Evolutionary conservation across 2,888 invertebrate genomes (phyloP), one percentile per base, ranked within the genome.

Genomic region (Trachelus iudaicus): DNA sequence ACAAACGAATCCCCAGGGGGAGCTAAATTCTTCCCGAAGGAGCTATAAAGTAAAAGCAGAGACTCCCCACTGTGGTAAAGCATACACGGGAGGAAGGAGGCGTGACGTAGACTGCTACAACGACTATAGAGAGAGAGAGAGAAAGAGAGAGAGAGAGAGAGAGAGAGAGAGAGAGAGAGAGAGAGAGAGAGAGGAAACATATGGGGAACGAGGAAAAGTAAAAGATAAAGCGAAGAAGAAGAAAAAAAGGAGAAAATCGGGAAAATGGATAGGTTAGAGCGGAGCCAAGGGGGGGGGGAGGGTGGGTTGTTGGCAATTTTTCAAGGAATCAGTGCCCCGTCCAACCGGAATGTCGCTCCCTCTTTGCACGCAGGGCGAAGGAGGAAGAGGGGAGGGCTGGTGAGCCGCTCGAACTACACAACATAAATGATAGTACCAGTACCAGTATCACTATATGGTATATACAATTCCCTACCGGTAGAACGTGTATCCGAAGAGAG

Each of bases 281-380:
- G 33, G 31, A 68, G 34, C 77, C 23, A 30, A 15, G 56, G 11
- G 37, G 35, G 11, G 37, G 35, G 56, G 4, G 37, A 56, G 73
- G 73, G 78, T 76, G 81, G 82, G 81, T 87, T 86, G 87, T 88
- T 89, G 89, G 89, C 89, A 88, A 88, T 87, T 88, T 88, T 87
- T 89, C 89, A 89, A 87, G 84, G 89, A 89, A 89, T 89, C 88
- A 89, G 85, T 84, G 85, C 83, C 82, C 83, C 84, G 84, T 87
- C 87, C 85, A 87, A 87, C 87, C 88, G 86, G 89, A 89, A 87
- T 85, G 88, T 68, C 77, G 69, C 35, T 34, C 34, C 73, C 34
- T 73, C 78, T 81, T 9, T 56, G 56, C 56, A 23, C 56, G 23
- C 9, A 23, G 56, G 1, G 23, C 23, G 56, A 23, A 9, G 23